Evolutionary conservation across 1,140 invertebrate genomes (phyloP), one percentile per base, ranked within the genome.

Genomic region (Drosophila bifasciata): DNA sequence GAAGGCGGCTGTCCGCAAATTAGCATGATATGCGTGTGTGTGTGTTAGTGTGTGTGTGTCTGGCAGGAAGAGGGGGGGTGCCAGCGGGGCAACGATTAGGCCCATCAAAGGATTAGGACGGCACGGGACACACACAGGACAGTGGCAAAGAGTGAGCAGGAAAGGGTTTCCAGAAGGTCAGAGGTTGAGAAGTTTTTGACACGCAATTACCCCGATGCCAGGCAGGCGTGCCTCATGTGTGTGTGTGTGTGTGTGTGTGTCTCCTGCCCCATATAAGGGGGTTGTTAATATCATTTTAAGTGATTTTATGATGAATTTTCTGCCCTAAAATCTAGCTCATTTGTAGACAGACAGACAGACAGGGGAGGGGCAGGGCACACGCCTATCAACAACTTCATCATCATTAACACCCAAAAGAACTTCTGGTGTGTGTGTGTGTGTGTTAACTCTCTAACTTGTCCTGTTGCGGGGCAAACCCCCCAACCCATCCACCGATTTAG

Each of bases 261-360:
- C 3, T 32, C 0, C 11, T 36, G 32, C 75, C 72, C 32, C 23
- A 7, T 1, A 25, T 1, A 25, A 36, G 3, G 32, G 32, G 78
- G 83, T 88, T 76, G 81, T 62, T 85, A 88, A 88, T 88, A 72
- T 80, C 75, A 68, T 88, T 88, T 83, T 88, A 88, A 88, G 83
- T 88, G 84, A 88, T 88, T 88, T 88, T 88, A 88, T 88, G 83
- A 88, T 88, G 83, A 88, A 88, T 88, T 88, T 55, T 85, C 67
- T 76, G 79, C 83, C 83, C 77, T 88, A 85, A 85, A 85, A 85
- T 77, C 59, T 72, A 80, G 55, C 80, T 85, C 81, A 86, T 85
- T 85, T 86, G 59, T 76, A 76, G 72, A 66, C 76, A 57, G 59
- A 48, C 48, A 64, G 21, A 64, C 36, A 46, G 49, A 36, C 40